phyloP scores from a whole-genome alignment of 2,113 vertebrate genomes.

The Mystacornis crossleyi region DNA sequence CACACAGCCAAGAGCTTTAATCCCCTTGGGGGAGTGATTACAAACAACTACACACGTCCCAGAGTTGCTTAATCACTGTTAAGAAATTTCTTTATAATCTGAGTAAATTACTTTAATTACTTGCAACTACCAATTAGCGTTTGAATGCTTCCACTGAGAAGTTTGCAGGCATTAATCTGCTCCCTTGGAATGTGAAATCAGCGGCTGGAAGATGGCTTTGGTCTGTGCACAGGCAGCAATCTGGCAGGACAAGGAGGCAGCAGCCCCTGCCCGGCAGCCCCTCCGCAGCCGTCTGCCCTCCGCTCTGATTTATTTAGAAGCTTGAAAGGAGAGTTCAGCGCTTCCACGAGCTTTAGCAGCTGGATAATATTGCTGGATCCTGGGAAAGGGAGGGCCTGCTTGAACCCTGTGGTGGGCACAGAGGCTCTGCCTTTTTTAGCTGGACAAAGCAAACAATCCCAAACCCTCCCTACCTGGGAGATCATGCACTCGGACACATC shows the following conservation, averaged over 20 bases:
- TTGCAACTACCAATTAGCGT: slow-evolving; percentile 82
- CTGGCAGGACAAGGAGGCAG: background rate
- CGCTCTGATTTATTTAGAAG: background rate
- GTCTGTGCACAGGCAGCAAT: slow-evolving; percentile 3
- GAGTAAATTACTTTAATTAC: slow-evolving; percentile 84
- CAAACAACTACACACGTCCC: slow-evolving; percentile 75
- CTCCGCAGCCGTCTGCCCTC: background rate
- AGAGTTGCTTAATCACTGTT: slow-evolving; percentile 82
- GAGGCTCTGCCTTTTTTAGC: background rate
- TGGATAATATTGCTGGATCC: background rate
- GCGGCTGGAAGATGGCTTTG: slow-evolving; percentile 51
- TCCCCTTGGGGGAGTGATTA: slow-evolving; percentile 78
- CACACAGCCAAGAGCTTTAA: slow-evolving; percentile 75
- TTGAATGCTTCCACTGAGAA: slow-evolving; percentile 76
- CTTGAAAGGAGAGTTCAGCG: background rate
- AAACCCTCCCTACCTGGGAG: background rate
- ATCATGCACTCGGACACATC: fast-evolving
- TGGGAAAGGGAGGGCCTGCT: background rate
- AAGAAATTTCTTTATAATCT: slow-evolving; percentile 86
- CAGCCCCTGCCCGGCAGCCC: background rate
- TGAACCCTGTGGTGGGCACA: fast-evolving
- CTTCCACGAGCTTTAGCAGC: background rate
- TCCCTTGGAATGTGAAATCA: slow-evolving; percentile 62
- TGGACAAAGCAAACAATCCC: background rate
- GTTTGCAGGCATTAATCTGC: slow-evolving; percentile 70